These are phyloP conservation scores for Adoxophyes honmai DNA, from an alignment of 1,140 invertebrate species.

Conservation along the genomic window DNA sequence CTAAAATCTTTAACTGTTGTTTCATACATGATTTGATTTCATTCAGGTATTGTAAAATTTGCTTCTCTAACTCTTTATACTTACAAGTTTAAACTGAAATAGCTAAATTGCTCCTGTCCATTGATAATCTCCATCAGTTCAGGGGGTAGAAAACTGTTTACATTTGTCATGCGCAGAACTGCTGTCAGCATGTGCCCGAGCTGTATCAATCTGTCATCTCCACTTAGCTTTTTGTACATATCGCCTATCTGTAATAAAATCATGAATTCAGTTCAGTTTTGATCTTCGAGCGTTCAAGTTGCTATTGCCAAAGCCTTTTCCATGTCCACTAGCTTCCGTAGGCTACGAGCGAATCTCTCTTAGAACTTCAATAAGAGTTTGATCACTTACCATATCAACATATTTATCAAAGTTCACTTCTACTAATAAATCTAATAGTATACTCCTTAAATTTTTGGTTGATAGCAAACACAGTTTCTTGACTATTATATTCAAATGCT, in stretches of 20 bases:
- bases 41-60: too few relatives aligned
- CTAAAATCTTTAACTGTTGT: too few relatives aligned
- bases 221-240: conserved; percentile 60
- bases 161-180: conserved; percentile 64
- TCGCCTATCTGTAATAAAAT: conserved; percentile 61
- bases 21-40: too few relatives aligned
- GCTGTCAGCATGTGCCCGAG: conserved; percentile 59
- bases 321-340: too few relatives aligned
- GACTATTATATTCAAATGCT: conserved; percentile 37
- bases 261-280: too few relatives aligned
- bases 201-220: conserved; percentile 41
- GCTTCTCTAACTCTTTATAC: conserved; percentile 29
- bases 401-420: conserved; percentile 66
- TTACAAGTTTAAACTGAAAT: conserved; percentile 60
- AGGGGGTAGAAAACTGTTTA: conserved; percentile 71
- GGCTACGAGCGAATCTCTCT: too few relatives aligned
- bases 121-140: conserved; percentile 53
- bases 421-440: conserved; percentile 47
- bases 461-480: conserved; percentile 40
- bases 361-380: too few relatives aligned
- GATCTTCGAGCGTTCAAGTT: too few relatives aligned
- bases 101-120: conserved; percentile 52
- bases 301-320: too few relatives aligned
- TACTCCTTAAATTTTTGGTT: conserved; percentile 41
- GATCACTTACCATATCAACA: conserved; percentile 62